Evolutionary conservation across 2,888 invertebrate species (phyloP).

Genomic region (Lasioglossum lativentre): DNA sequence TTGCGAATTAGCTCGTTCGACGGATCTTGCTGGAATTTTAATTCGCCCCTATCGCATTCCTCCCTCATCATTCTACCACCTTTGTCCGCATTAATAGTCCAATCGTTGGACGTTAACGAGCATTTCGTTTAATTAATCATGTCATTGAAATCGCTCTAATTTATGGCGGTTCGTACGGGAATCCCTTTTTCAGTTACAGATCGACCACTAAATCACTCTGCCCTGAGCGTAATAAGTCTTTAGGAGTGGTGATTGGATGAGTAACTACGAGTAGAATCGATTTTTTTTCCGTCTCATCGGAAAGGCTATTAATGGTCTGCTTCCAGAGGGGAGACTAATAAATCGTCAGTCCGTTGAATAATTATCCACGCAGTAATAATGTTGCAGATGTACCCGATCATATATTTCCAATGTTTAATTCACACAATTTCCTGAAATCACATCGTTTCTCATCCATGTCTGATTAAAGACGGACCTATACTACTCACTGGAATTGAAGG

Average conservation of each 20-base stretch:
- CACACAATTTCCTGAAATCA: background rate
- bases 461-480: background rate
- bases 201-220: slow-evolving; percentile 30
- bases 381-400: background rate
- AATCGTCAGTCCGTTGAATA: background rate
- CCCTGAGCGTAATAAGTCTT: slow-evolving; percentile 35
- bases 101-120: background rate
- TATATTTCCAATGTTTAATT: background rate
- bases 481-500: background rate
- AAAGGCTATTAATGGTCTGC: background rate
- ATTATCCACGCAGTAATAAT: background rate
- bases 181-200: background rate
- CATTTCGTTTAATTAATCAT: slow-evolving; percentile 33
- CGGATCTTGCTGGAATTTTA: background rate
- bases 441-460: background rate
- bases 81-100: background rate
- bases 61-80: too few species aligned
- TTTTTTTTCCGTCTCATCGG: slow-evolving; percentile 13
- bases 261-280: slow-evolving; percentile 7
- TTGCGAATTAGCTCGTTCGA: too few species aligned
- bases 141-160: slow-evolving; percentile 13
- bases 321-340: background rate
- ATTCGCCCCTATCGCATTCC: background rate
- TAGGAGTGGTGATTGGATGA: slow-evolving; percentile 29
- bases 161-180: slow-evolving; percentile 10